phyloP scores from a whole-genome alignment of 2,797 vertebrate species.

The Takifugu ocellatus region DNA sequence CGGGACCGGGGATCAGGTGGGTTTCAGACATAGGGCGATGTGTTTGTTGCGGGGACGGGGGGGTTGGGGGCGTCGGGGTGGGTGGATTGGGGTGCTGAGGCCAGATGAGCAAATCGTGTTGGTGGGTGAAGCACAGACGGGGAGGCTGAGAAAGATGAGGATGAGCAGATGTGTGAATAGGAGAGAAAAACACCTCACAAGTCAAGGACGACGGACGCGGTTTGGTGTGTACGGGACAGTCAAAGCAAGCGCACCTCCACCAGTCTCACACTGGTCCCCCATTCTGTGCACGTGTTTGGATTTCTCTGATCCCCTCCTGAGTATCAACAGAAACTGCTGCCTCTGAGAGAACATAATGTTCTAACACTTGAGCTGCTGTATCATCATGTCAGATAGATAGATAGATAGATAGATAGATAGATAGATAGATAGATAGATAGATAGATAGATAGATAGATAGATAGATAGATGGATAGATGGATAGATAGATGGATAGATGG shows the following conservation, averaged over 20 bases:
- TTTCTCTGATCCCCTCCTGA: conserved; percentile 7
- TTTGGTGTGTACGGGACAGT: neutral
- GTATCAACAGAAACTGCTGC: conserved; percentile 4
- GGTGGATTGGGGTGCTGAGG: no score
- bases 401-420: neutral
- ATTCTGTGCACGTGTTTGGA: conserved; percentile 3
- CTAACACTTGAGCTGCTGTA: neutral
- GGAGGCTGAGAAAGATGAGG: conserved; percentile 13
- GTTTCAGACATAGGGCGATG: conserved; percentile 47
- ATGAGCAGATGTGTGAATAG: conserved; percentile 1
- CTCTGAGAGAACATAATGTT: conserved; percentile 28
- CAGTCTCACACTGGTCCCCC: conserved; percentile 4
- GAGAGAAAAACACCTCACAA: neutral
- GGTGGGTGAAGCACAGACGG: conserved; percentile 11
- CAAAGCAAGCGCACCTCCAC: conserved; percentile 12
- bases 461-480: conserved; percentile 6
- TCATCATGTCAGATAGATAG: neutral
- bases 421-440: no score
- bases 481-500: conserved; percentile 4
- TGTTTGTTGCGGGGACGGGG: neutral
- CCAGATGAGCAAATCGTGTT: neutral
- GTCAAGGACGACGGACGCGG: neutral
- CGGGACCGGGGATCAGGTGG: conserved; percentile 59
- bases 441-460: conserved; percentile 1
- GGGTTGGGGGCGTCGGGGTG: neutral